phyloP scores from a whole-genome alignment of 2,888 invertebrate species.

The Pinctada fucata region DNA sequence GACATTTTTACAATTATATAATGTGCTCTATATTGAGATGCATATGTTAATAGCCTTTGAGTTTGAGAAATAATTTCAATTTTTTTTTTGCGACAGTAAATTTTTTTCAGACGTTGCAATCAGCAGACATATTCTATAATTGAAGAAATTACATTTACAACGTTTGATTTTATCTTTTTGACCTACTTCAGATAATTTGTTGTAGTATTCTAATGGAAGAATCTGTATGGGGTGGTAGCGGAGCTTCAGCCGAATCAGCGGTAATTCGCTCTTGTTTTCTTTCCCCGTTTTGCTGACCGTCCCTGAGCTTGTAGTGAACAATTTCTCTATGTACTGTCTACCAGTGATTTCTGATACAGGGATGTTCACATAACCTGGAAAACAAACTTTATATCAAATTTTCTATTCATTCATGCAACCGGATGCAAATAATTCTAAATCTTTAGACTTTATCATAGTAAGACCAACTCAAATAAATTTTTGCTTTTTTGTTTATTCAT shows the following conservation, averaged over 20 bases:
- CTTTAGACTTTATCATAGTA: too few species aligned
- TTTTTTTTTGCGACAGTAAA: background rate
- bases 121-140: background rate
- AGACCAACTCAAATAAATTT: too few species aligned
- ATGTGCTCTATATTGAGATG: too few species aligned
- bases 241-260: constrained; percentile 90
- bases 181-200: constrained; percentile 82
- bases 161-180: too few species aligned
- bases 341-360: constrained; percentile 90
- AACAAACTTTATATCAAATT: constrained; percentile 4
- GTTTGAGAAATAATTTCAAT: background rate
- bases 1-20: background rate
- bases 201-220: constrained; percentile 90
- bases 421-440: too few species aligned
- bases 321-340: constrained; percentile 91
- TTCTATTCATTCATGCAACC: too few species aligned
- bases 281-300: constrained; percentile 73
- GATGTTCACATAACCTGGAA: constrained; percentile 87
- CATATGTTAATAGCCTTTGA: background rate
- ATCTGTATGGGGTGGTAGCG: constrained; percentile 93
- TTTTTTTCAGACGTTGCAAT: background rate
- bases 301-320: constrained; percentile 75
- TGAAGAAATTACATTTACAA: background rate
- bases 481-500: too few species aligned
- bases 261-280: constrained; percentile 72